Conservation (phyloP, 1,140 invertebrate species). For the Lepidotrigona ventralis region DNA sequence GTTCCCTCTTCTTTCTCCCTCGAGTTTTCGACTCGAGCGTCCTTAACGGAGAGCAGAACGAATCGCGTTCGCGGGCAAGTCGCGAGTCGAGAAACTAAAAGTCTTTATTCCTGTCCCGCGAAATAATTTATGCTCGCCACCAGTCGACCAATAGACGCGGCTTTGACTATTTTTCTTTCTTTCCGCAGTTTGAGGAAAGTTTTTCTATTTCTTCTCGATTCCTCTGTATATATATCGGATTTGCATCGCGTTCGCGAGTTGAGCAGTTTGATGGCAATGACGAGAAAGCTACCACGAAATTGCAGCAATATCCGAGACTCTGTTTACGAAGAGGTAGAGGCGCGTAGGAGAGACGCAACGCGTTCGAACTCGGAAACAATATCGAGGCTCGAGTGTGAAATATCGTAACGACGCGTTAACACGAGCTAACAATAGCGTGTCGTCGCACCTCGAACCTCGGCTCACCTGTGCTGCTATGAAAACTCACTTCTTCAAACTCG, state of each 20-base stretch:
- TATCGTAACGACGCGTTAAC: slow-evolving; percentile 73
- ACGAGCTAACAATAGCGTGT: slow-evolving; percentile 61
- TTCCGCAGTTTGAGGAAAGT: too few species aligned
- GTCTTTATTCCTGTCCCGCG: slow-evolving; percentile 57
- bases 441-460: slow-evolving; percentile 44
- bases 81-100: slow-evolving; percentile 39
- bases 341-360: neutral
- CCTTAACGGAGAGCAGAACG: neutral
- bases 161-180: slow-evolving; percentile 35
- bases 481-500: slow-evolving; percentile 2
- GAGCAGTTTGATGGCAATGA: too few species aligned
- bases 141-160: slow-evolving; percentile 16
- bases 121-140: slow-evolving; percentile 65
- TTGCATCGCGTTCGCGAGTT: too few species aligned
- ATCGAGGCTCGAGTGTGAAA: slow-evolving; percentile 64
- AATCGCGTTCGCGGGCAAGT: slow-evolving; percentile 34
- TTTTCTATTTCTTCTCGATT: too few species aligned
- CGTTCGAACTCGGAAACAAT: slow-evolving; percentile 38
- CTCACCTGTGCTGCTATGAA: slow-evolving; percentile 4
- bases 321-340: neutral
- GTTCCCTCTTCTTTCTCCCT: too few species aligned
- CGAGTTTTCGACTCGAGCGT: neutral
- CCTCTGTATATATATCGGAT: too few species aligned
- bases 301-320: neutral
- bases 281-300: neutral